These are phyloP conservation scores for Falcunculus frontatus DNA, from an alignment of 2,113 vertebrate genomes.

Conservation along the genomic window DNA sequence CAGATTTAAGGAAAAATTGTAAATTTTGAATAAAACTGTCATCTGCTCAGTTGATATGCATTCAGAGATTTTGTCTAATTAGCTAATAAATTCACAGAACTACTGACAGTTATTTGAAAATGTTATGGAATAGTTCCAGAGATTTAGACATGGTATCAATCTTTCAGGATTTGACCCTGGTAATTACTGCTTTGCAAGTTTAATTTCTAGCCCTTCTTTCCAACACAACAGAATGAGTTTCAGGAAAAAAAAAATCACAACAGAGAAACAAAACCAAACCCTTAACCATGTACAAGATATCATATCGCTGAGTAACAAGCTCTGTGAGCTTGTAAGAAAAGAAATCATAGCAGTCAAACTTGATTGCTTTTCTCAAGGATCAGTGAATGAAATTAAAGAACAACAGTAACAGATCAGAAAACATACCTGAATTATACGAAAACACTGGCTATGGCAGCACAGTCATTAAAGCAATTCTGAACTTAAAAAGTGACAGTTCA, in stretches of 20 bases:
- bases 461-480: background rate
- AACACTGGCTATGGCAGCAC: background rate
- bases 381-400: background rate
- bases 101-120: background rate
- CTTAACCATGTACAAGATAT: background rate
- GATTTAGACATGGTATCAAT: background rate
- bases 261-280: background rate
- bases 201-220: background rate
- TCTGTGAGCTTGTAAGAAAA: background rate
- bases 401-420: background rate
- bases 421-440: background rate
- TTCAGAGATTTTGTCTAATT: background rate
- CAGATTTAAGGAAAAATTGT: background rate
- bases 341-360: background rate
- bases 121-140: background rate
- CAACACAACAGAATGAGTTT: background rate
- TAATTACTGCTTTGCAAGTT: background rate
- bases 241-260: background rate
- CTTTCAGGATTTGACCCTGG: background rate
- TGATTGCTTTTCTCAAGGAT: background rate
- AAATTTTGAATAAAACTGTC: background rate
- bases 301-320: background rate
- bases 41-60: background rate
- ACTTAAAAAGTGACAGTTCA: background rate
- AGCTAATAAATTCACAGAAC: background rate